These are phyloP conservation scores for Tapirus terrestris DNA, from an alignment of 2,113 vertebrate genomes.

Conservation along the genomic window DNA sequence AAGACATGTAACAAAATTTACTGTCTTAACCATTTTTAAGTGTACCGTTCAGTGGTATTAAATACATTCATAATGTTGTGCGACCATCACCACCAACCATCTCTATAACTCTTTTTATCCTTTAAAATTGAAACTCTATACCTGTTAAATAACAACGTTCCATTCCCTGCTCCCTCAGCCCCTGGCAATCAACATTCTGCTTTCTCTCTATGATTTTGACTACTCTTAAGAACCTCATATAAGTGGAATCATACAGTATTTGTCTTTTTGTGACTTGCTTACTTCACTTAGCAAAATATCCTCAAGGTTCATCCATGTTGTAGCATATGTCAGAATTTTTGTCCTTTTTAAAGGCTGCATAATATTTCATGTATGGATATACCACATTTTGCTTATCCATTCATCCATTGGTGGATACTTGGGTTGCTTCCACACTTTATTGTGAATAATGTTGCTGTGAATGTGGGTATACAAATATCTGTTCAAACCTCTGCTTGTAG, in stretches of 20 bases:
- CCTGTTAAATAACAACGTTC: not conserved
- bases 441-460: not conserved
- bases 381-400: not conserved
- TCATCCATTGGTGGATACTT: not conserved
- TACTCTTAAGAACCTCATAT: not conserved
- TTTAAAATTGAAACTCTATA: not conserved
- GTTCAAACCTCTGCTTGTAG: not conserved
- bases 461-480: not conserved
- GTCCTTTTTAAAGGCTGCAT: not conserved
- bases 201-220: not conserved
- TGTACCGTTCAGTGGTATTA: not conserved
- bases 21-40: not conserved
- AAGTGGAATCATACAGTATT: not conserved
- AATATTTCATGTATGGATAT: not conserved
- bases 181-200: not conserved
- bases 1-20: not conserved
- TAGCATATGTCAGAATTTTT: not conserved
- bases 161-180: not conserved
- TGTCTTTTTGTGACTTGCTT: not conserved
- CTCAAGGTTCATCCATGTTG: not conserved
- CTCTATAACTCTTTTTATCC: not conserved
- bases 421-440: not conserved
- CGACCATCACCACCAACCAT: not conserved
- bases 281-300: not conserved
- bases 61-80: not conserved